Evolutionary conservation across 2,888 invertebrate species (phyloP).

Genomic region (Theristus sp.): DNA sequence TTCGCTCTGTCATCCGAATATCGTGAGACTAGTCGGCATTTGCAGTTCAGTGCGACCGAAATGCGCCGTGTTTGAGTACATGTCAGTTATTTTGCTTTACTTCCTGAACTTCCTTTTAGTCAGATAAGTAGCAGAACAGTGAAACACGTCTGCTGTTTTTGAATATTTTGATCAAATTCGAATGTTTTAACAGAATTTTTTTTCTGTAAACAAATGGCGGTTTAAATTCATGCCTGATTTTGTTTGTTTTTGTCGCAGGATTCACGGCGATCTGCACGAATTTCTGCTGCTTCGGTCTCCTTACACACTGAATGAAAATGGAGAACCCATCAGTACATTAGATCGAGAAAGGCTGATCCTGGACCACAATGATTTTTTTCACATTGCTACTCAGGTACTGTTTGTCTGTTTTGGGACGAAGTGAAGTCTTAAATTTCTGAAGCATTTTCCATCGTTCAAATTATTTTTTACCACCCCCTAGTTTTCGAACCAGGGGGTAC

Average conservation of each 20-base stretch:
- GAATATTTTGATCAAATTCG: not conserved
- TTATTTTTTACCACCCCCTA: too few relatives aligned
- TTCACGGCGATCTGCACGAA: constrained; percentile 79
- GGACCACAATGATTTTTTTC: constrained; percentile 51
- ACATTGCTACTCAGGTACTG: constrained; percentile 48
- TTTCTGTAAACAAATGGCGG: too few relatives aligned
- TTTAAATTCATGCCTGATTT: too few relatives aligned
- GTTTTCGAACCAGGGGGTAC: too few relatives aligned
- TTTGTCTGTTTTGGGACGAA: not conserved
- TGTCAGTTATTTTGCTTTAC: constrained; percentile 39
- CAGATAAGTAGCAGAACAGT: not conserved
- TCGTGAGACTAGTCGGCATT: constrained; percentile 78
- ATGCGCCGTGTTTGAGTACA: constrained; percentile 91
- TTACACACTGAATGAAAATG: constrained; percentile 43
- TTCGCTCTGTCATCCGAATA: constrained; percentile 77
- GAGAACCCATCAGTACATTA: constrained; percentile 42
- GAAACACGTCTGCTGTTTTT: not conserved
- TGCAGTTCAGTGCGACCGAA: constrained; percentile 65
- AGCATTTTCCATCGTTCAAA: too few relatives aligned
- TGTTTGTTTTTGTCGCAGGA: constrained; percentile 7
- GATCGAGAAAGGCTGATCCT: constrained; percentile 10
- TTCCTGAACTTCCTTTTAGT: not conserved
- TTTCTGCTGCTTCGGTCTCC: constrained; percentile 79
- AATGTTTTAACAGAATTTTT: not conserved
- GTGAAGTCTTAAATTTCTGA: too few relatives aligned